These are phyloP conservation scores for Synanthedon formicaeformis DNA, from an alignment of 2,888 invertebrate genomes.

Conservation along the genomic window DNA sequence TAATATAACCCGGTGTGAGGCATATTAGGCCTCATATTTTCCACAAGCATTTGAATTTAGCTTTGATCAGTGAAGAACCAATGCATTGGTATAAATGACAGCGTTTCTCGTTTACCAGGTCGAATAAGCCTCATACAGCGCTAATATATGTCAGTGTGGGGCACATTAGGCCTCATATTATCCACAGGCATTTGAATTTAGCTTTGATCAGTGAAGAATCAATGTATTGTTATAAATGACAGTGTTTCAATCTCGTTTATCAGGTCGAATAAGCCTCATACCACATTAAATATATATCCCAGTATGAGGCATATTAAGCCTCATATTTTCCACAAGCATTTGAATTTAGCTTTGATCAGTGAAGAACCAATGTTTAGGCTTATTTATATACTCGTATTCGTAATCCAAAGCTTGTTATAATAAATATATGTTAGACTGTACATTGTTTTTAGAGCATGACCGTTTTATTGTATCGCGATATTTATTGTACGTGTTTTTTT, in stretches of 20 bases:
- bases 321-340: neutral
- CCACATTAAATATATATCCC: too few relatives aligned
- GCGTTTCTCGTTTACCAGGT: too few relatives aligned
- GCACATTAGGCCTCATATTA: neutral
- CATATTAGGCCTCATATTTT: neutral
- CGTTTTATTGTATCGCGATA: constrained; percentile 18
- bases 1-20: too few relatives aligned
- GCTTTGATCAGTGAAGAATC: constrained; percentile 28
- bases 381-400: constrained; percentile 14
- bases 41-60: neutral
- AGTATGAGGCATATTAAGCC: too few relatives aligned
- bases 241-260: too few relatives aligned
- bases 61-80: constrained; percentile 31
- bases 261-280: too few relatives aligned
- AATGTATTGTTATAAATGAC: too few relatives aligned
- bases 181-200: neutral
- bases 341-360: constrained; percentile 18
- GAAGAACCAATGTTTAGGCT: constrained; percentile 33
- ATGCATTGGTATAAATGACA: constrained; percentile 7
- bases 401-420: constrained; percentile 38
- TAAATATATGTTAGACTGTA: constrained; percentile 19
- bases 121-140: too few relatives aligned
- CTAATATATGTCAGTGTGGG: too few relatives aligned
- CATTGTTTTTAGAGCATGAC: constrained; percentile 27
- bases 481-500: constrained; percentile 12